Percentiles rank a stretch among this genome's conserved stretches.
Conservation (phyloP, 2,888 invertebrate species). For the Microctonus brassicae region DNA sequence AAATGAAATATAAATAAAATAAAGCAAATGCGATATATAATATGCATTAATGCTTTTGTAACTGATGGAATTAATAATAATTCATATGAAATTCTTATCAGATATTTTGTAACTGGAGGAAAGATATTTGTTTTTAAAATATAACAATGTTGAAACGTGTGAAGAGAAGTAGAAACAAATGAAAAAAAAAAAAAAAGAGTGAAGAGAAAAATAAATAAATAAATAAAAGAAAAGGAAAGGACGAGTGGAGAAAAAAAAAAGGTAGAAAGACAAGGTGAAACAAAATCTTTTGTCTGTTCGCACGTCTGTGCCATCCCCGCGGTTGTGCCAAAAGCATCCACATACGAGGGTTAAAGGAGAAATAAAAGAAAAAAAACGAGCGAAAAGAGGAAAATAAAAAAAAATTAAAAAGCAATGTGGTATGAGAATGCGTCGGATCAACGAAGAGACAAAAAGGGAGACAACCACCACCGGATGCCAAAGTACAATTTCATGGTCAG, state of each 20-base stretch:
- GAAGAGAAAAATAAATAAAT: too few species aligned
- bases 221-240: too few species aligned
- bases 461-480: conserved; percentile 7
- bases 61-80: not conserved
- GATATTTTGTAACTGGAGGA: not conserved
- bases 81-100: not conserved
- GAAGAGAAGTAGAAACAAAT: too few species aligned
- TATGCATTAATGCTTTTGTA: not conserved
- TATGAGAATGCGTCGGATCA: conserved; percentile 25
- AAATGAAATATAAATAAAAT: too few species aligned
- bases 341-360: conserved; percentile 19
- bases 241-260: not conserved
- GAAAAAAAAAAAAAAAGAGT: too few species aligned
- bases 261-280: conserved; percentile 15
- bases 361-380: conserved; percentile 1
- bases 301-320: conserved; percentile 18
- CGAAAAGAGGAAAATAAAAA: conserved; percentile 28
- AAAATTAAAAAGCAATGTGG: too few species aligned
- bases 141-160: not conserved
- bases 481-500: conserved; percentile 39
- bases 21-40: too few species aligned
- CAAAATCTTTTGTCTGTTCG: conserved; percentile 26
- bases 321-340: conserved; percentile 27
- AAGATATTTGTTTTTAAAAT: not conserved
- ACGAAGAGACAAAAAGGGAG: conserved; percentile 10